Percentiles rank a stretch among this genome's conserved stretches.
Evolutionary conservation across 2,113 vertebrate species (phyloP).

Genomic region (Colossoma macropomum): DNA sequence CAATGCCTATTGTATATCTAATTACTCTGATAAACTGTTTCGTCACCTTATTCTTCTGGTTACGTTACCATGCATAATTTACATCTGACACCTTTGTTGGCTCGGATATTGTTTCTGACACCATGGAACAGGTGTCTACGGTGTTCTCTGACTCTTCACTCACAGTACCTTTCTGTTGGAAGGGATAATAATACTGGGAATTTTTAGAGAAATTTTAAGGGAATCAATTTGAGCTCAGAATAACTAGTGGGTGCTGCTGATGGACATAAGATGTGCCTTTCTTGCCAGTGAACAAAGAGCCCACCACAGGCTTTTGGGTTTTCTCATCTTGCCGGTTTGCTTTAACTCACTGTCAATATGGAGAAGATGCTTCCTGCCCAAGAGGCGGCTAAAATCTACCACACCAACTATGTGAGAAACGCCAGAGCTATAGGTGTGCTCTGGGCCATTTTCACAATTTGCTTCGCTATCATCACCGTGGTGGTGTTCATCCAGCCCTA

Average conservation of each 20-base stretch:
- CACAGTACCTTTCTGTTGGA: background rate
- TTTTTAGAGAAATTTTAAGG: background rate
- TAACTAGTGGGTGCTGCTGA: too few relatives aligned
- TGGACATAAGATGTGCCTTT: too few relatives aligned
- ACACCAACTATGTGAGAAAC: conserved; percentile 96
- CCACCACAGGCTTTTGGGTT: background rate
- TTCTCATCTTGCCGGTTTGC: background rate
- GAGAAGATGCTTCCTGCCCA: conserved; percentile 89
- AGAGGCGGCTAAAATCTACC: conserved; percentile 95
- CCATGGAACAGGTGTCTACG: background rate
- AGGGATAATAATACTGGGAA: background rate
- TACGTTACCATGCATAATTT: conserved; percentile 61
- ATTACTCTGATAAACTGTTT: conserved; percentile 32
- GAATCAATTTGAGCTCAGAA: too few relatives aligned
- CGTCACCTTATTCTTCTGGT: conserved; percentile 50
- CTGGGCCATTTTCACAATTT: conserved; percentile 96
- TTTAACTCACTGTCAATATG: conserved; percentile 67
- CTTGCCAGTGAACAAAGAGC: background rate
- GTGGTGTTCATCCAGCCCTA: conserved; percentile 97
- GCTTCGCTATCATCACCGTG: conserved; percentile 90
- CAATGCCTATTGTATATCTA: conserved; percentile 37
- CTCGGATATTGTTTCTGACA: conserved; percentile 36
- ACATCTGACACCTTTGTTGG: conserved; percentile 58
- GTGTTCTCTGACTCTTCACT: background rate
- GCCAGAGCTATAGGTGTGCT: conserved; percentile 91